A percentile compares a stretch with the other conserved stretches of the same genome.
phyloP scores from a whole-genome alignment of 2,113 vertebrate species.

The sheep (Ovis aries) region DNA sequence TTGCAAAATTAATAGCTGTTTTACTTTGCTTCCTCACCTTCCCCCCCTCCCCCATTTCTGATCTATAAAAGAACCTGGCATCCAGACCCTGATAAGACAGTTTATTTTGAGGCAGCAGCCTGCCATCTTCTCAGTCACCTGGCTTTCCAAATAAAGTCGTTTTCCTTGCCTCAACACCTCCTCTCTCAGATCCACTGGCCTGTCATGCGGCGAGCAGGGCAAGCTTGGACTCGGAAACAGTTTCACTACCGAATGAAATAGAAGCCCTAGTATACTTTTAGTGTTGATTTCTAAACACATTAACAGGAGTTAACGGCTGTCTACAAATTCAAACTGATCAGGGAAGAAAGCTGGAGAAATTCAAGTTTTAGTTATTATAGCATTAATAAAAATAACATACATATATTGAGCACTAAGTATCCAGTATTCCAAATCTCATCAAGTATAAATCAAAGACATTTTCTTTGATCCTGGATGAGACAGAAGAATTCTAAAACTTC shows the following conservation, averaged over 20 bases:
- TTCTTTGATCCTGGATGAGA: not conserved
- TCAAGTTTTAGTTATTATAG: not conserved
- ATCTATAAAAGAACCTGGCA: not conserved
- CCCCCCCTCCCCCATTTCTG: not conserved
- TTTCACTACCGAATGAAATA: not conserved
- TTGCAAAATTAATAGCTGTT: not conserved
- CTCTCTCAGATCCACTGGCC: not conserved
- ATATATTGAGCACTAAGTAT: not conserved
- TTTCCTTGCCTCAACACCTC: not conserved
- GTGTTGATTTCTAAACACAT: not conserved
- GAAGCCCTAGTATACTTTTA: not conserved
- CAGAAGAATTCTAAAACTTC: not conserved
- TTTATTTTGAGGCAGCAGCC: not conserved
- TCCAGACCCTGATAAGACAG: not conserved
- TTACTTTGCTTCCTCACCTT: not conserved
- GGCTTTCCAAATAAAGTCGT: not conserved
- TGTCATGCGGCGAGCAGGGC: accelerated
- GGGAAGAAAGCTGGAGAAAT: not conserved
- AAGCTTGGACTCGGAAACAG: not conserved
- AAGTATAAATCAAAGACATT: not conserved
- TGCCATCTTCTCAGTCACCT: not conserved
- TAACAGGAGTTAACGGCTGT: not conserved
- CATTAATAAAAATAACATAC: not conserved
- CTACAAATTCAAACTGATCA: not conserved
- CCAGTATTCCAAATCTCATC: not conserved